Evolutionary conservation across 2,797 vertebrate species (phyloP), one percentile per base, ranked within the genome.

Genomic region (Eulemur albifrons): DNA sequence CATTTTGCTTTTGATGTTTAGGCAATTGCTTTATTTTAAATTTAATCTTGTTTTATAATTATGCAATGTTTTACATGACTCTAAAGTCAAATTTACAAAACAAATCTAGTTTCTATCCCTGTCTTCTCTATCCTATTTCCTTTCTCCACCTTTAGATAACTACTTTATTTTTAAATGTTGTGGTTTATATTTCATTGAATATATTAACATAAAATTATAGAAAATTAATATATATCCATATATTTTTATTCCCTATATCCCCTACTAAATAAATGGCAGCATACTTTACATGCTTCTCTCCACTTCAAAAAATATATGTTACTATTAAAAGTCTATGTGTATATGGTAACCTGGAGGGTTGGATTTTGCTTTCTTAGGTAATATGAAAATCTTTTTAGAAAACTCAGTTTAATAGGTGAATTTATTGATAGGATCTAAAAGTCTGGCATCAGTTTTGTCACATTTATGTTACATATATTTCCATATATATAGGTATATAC

Each of bases 101-200:
- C 17, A 50, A 92, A 40, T 76, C 61, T 82, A 63, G 63, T 80
- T 76, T 65, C 7, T 32, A 45, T 54, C 27, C 27, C 25, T 35
- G 12, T 84, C 9, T 54, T 27, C 20, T 95, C n/a, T 38, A 40
- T 38, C 18, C 11, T 57, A 23, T 45, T 73, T 86, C 15, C 38
- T 86, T 79, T n/a, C 30, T 95, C 32, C 87, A 18, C 3, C 32
- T 57, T 82, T 63, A 80, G 65, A 59, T 30, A 59, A 61, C 13
- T 35, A 73, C 76, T 95, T 97, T 72, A 79, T 79, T 90, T 92
- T 63, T 88, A 79, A 81, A 59, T 81, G 57, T 40, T 93, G n/a
- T 54, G 27, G 30, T 50, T 88, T 84, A 38, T 82, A 6, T 7
- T 79, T 87, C 35, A 4, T 77, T 52, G 61, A 59, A 40, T 35